Evolutionary conservation across 2,888 invertebrate genomes (phyloP).

Genomic region (Oxytorus armatus): DNA sequence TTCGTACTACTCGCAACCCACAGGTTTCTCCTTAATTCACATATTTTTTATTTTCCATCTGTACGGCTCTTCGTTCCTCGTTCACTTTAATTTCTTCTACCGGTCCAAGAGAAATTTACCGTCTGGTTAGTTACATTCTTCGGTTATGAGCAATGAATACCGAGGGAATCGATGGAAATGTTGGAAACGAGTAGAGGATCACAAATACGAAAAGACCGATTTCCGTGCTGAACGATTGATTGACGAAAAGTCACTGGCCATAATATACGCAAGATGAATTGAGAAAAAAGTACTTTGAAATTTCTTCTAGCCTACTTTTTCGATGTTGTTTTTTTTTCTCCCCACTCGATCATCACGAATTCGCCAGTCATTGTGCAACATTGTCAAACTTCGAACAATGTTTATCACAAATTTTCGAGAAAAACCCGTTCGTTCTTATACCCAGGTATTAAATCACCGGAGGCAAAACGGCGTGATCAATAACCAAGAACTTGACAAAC

Average conservation of each 20-base stretch:
- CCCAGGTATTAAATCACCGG: background rate
- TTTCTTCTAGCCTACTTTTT: too few species aligned
- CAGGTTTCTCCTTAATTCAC: background rate
- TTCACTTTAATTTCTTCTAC: conserved; percentile 7
- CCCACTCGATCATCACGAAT: too few species aligned
- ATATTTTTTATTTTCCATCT: too few species aligned
- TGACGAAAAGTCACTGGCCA: background rate
- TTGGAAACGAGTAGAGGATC: background rate
- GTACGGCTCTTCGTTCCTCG: background rate
- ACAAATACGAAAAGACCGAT: background rate
- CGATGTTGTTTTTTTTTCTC: too few species aligned
- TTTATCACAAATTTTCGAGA: too few species aligned
- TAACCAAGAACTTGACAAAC: background rate
- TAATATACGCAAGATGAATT: background rate
- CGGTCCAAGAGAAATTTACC: background rate
- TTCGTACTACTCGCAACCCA: background rate
- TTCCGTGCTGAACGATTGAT: background rate
- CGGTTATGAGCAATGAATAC: background rate
- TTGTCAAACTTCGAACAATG: too few species aligned
- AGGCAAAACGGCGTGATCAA: background rate
- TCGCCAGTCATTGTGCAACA: too few species aligned
- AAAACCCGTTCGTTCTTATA: background rate
- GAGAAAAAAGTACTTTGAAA: too few species aligned
- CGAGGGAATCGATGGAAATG: background rate
- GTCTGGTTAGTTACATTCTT: conserved; percentile 5